phyloP scores from a whole-genome alignment of 2,888 invertebrate species.

The Caenorhabditis angaria region DNA sequence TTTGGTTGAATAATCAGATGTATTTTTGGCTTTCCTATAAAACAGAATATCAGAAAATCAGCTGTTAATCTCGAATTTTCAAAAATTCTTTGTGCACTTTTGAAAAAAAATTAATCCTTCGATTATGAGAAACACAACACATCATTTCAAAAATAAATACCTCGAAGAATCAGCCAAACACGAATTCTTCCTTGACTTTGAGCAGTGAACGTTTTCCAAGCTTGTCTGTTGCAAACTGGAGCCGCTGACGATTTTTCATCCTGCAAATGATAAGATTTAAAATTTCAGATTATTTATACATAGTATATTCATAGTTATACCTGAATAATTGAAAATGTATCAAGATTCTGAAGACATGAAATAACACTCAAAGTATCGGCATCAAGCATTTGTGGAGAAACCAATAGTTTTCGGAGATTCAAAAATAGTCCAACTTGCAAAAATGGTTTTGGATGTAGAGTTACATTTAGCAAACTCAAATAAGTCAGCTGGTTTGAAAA shows the following conservation, averaged over 20 bases:
- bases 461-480: constrained; percentile 81
- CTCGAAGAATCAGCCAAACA: constrained; percentile 78
- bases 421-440: constrained; percentile 83
- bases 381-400: constrained; percentile 79
- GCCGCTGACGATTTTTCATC: constrained; percentile 75
- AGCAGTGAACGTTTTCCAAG: constrained; percentile 76
- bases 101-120: background rate
- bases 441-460: constrained; percentile 80
- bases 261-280: constrained; percentile 74
- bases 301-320: constrained; percentile 9
- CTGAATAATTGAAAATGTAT: constrained; percentile 79
- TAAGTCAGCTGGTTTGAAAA: constrained; percentile 79
- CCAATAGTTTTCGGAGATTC: constrained; percentile 78
- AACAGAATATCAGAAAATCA: background rate
- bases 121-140: background rate
- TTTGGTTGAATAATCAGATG: constrained; percentile 79
- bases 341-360: constrained; percentile 74
- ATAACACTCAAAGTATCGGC: constrained; percentile 57
- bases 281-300: background rate
- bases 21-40: constrained; percentile 45
- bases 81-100: background rate
- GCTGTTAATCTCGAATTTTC: background rate
- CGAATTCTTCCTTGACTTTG: constrained; percentile 78
- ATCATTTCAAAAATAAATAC: constrained; percentile 74
- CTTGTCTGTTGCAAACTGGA: constrained; percentile 68